Base-by-base conservation (phyloP, 37 sponge, comb jelly and placozoan genomes). In the Bolinopsis microptera region DNA sequence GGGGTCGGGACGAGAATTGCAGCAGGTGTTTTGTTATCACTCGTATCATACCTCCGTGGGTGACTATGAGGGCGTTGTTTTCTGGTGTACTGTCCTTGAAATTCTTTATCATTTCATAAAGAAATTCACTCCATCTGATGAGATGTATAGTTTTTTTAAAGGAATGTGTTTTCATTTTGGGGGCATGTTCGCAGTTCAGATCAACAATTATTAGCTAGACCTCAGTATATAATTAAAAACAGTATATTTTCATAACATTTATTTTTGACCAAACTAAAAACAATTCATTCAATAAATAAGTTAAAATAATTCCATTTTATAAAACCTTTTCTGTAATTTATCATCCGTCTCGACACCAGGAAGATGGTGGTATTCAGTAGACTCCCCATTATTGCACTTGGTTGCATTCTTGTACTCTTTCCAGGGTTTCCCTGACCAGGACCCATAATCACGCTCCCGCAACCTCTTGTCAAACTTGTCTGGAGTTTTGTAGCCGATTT, bases 51-150 rank as follows among this genome's bases (percentile, higher is more conserved):
- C 80, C 80, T 32, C 80, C 80, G 33, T 77, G 80, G 28, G 80
- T 77, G 1, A 77, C 80, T 32, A 77, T 32, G 5, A 77, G 35
- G 18, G 33, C 32, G 36, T 77, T 77, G 9, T 77, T 32, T 77
- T 77, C 36, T 77, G 33, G 22, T 28, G 80, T 33, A 35, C 36
- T 77, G 33, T 77, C 32, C 21, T 77, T 77, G 33, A 32, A 32
- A 77, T 32, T 77, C 21, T 27, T 35, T 32, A 77, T 1, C 21
- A 35, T 77, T 77, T 77, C 80, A 34, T 27, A 77, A 36, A 77
- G 33, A 32, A 77, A 77, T 3, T 77, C 80, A 77, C 80, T 32
- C 80, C 80, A 77, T 18, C 80, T 77, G 80, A 77, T n/a, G n/a
- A n/a, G n/a, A n/a, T n/a, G n/a, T n/a, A n/a, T n/a, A n/a, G n/a